Evolutionary conservation across 1,140 invertebrate species (phyloP).

Genomic region (Danaus melanippus): DNA sequence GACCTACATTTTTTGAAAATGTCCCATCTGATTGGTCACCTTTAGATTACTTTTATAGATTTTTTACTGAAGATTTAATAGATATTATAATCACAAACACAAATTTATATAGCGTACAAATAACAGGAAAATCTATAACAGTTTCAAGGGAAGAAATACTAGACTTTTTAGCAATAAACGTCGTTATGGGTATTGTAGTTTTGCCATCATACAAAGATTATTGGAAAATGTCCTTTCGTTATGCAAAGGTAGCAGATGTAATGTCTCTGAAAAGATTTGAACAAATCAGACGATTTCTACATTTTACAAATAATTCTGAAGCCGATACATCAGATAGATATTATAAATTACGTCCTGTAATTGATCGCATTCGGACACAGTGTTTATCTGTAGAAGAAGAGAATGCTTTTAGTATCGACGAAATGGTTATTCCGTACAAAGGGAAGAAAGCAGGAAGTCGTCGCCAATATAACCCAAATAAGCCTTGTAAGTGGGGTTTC

Average conservation of each 20-base stretch:
- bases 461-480: conserved; percentile 8
- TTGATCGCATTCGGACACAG: conserved; percentile 8
- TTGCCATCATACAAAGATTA: conserved; percentile 20
- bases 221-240: conserved; percentile 9
- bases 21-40: conserved; percentile 11
- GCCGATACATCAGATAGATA: conserved; percentile 10
- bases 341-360: conserved; percentile 12
- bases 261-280: conserved; percentile 17
- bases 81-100: conserved; percentile 3
- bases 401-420: conserved; percentile 11
- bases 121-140: conserved; percentile 10
- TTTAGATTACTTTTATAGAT: conserved; percentile 7
- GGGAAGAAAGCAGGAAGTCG: conserved; percentile 11
- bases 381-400: conserved; percentile 11
- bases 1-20: conserved; percentile 8
- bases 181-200: conserved; percentile 13
- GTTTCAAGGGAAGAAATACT: conserved; percentile 13
- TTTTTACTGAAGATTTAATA: conserved; percentile 6
- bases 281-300: conserved; percentile 15
- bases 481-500: conserved; percentile 18
- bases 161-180: conserved; percentile 14
- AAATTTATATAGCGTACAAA: conserved; percentile 19
- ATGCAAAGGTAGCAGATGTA: conserved; percentile 9
- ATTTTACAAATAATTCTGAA: conserved; percentile 12
- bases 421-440: conserved; percentile 14